phyloP scores from a whole-genome alignment of 1,140 invertebrate species.

The Pseudomyrmex pallidus region DNA sequence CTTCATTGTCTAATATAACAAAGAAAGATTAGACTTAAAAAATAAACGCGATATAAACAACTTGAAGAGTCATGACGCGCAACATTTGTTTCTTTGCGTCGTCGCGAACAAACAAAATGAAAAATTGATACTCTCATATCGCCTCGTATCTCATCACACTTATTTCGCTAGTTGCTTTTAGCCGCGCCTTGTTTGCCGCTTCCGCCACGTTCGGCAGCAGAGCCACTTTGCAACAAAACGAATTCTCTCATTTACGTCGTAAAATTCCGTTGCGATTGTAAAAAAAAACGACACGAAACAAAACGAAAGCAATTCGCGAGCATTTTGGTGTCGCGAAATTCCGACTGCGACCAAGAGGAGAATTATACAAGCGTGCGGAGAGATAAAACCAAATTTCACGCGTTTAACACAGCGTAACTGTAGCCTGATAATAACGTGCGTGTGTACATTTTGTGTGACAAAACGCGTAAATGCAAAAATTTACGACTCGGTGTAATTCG shows the following conservation, averaged over 20 bases:
- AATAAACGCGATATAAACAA: too few species aligned
- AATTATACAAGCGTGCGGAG: neutral
- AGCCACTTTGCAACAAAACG: slow-evolving; percentile 34
- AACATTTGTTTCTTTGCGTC: neutral
- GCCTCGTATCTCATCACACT: slow-evolving; percentile 50
- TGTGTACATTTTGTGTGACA: slow-evolving; percentile 3
- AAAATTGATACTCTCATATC: neutral
- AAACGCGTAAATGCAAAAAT: slow-evolving; percentile 52
- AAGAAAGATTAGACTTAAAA: too few species aligned
- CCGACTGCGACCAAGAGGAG: neutral
- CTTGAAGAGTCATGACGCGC: too few species aligned
- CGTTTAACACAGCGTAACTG: too few species aligned
- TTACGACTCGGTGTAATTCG: slow-evolving; percentile 57
- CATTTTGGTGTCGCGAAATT: neutral
- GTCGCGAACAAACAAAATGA: neutral
- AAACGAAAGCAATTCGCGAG: neutral
- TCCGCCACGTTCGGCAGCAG: slow-evolving; percentile 44
- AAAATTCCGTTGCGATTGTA: slow-evolving; percentile 28
- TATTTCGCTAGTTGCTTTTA: slow-evolving; percentile 55
- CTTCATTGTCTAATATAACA: too few species aligned
- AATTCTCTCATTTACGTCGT: neutral
- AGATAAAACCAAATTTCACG: neutral
- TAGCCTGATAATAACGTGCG: neutral
- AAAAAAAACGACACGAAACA: neutral
- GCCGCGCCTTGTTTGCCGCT: slow-evolving; percentile 49